Evolutionary conservation across 2,113 vertebrate species (phyloP).

Genomic region (Vicugna pacos): DNA sequence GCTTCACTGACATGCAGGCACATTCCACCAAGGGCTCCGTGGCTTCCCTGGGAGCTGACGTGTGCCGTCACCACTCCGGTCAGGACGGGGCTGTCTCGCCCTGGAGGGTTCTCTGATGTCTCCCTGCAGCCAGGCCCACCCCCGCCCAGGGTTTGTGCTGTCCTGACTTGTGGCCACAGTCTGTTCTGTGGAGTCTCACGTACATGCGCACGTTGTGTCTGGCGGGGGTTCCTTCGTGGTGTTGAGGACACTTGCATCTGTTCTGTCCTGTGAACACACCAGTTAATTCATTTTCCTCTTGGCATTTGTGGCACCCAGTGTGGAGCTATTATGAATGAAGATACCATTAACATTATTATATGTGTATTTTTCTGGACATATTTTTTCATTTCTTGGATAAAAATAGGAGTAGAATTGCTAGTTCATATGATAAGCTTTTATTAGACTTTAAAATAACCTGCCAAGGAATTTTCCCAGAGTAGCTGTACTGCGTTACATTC

Average conservation of each 20-base stretch:
- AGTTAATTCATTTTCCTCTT: neutral
- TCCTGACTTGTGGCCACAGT: neutral
- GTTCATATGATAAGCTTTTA: neutral
- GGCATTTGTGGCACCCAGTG: neutral
- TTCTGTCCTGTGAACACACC: neutral
- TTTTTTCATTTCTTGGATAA: conserved; percentile 9
- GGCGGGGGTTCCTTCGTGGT: neutral
- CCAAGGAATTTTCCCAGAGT: conserved; percentile 3
- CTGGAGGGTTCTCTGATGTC: neutral
- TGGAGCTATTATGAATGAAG: neutral
- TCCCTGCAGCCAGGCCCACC: neutral
- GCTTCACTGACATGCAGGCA: neutral
- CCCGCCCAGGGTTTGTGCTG: neutral
- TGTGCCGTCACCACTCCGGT: neutral
- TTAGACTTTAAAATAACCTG: conserved; percentile 52
- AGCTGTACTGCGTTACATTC: neutral
- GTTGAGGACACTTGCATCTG: neutral
- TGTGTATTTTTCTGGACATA: conserved; percentile 21
- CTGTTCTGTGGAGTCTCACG: neutral
- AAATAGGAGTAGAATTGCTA: conserved; percentile 33
- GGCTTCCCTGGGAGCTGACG: neutral
- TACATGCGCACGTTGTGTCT: neutral
- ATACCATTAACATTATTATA: neutral
- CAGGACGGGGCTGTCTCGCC: neutral
- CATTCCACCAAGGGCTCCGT: neutral